These are phyloP conservation scores for Morpho achilles DNA, from an alignment of 2,888 invertebrate genomes.

Conservation along the genomic window DNA sequence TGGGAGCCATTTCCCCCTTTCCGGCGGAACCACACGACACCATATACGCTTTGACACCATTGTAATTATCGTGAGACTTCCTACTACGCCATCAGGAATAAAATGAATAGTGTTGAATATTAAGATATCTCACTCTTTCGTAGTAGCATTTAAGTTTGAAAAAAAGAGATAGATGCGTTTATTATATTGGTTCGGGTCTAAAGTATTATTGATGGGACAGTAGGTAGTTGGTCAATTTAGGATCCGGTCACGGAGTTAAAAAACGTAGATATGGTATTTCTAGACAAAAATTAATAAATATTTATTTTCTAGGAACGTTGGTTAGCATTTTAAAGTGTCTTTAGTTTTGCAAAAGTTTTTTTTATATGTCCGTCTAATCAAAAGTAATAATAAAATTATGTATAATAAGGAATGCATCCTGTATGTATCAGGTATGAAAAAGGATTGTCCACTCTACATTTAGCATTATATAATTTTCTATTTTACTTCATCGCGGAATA, in stretches of 20 bases:
- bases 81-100: slow-evolving; percentile 34
- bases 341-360: background rate
- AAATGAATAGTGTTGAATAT: slow-evolving; percentile 41
- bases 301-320: background rate
- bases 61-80: slow-evolving; percentile 64
- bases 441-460: no score
- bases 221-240: slow-evolving; percentile 19
- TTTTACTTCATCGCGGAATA: no score
- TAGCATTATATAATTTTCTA: no score
- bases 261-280: slow-evolving; percentile 31
- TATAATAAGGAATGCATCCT: no score
- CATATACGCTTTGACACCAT: slow-evolving; percentile 63
- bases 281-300: background rate
- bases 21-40: slow-evolving; percentile 53
- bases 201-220: slow-evolving; percentile 38
- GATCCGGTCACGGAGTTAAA: slow-evolving; percentile 2
- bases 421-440: no score
- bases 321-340: no score
- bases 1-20: slow-evolving; percentile 37
- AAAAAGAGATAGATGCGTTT: slow-evolving; percentile 37
- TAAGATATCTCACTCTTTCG: slow-evolving; percentile 33
- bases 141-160: slow-evolving; percentile 16
- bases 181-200: slow-evolving; percentile 30
- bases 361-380: no score
- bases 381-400: no score